Base-by-base conservation (phyloP, 2,888 invertebrate genomes). In the Tachina grossa region DNA sequence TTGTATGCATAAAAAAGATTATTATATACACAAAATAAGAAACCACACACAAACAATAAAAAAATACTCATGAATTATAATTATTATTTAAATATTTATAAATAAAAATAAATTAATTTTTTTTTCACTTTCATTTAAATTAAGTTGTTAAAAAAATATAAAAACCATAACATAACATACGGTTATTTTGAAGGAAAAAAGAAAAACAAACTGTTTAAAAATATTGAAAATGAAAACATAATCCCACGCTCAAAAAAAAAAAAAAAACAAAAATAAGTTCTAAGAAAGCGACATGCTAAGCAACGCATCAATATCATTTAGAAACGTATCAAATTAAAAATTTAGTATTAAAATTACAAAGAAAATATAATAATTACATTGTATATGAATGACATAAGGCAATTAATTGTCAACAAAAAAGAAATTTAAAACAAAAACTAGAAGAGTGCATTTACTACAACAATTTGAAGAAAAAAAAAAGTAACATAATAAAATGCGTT, bases 161-260 rank as follows among this genome's bases (percentile, higher is more conserved):
- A 31, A 31, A 31, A 6, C 31, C 31, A 31, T 31, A 51, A 19
- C 8, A 43, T 68, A 61, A 5, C 51, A 49, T 22, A 81, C 65
- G 66, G 68, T 74, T 55, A 80, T 81, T 59, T 77, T 57, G 1
- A 76, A 55, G 9, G 66, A 53, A 39, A 55, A 57, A 1, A 16
- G 14, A 47, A 57, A 22, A 65, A 53, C 39, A 66, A 57, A 61
- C 22, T 11, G 45, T 47, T 19, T 59, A 57, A 55, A 71, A 66
- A 83, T 49, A 83, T 68, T 72, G 72, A 71, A 83, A 85, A 83
- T 79, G 79, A 83, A 75, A 85, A 85, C 85, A 83, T 80, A 85
- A 85, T 83, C 85, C 84, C 85, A 85, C 85, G 85, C 79, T 83
- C 83, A 83, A 85, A 72, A 66, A 74, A 31, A 69, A 74, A n/a